These are phyloP conservation scores for Drosophila anceps DNA, from an alignment of 2,888 invertebrate species.

Conservation along the genomic window DNA sequence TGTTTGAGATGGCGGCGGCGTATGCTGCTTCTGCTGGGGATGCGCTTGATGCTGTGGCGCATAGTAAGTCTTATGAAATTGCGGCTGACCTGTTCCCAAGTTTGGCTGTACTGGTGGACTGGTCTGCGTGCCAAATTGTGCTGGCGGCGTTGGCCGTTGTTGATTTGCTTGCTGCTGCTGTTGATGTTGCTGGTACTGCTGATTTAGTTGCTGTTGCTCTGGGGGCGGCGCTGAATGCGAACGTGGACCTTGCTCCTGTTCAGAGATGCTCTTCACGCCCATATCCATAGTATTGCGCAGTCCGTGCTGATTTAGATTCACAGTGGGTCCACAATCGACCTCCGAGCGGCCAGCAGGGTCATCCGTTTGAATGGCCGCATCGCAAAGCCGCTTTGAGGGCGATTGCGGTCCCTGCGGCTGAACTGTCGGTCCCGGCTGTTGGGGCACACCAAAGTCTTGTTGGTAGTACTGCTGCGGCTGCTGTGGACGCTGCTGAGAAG, in stretches of 20 bases:
- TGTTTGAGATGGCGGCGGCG: slow-evolving; percentile 81
- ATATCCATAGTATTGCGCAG: slow-evolving; percentile 92
- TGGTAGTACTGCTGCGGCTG: slow-evolving; percentile 58
- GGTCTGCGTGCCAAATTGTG: slow-evolving; percentile 81
- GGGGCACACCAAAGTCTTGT: slow-evolving; percentile 48
- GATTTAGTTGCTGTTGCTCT: slow-evolving; percentile 81
- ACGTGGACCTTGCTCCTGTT: slow-evolving; percentile 87
- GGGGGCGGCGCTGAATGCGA: slow-evolving; percentile 93
- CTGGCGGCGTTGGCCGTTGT: slow-evolving; percentile 59
- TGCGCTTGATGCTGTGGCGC: slow-evolving; percentile 70
- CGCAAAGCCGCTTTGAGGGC: slow-evolving; percentile 83
- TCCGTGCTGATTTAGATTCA: slow-evolving; percentile 88
- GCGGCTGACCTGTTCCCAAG: slow-evolving; percentile 48
- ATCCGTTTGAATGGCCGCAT: slow-evolving; percentile 85
- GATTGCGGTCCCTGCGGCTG: slow-evolving; percentile 62
- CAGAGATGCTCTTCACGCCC: slow-evolving; percentile 88
- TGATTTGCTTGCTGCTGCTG: slow-evolving; percentile 64
- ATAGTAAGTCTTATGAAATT: slow-evolving; percentile 59
- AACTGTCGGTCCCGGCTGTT: slow-evolving; percentile 36
- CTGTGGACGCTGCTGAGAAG: slow-evolving; percentile 43
- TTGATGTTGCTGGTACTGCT: slow-evolving; percentile 61
- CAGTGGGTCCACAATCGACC: slow-evolving; percentile 74
- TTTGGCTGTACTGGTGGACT: slow-evolving; percentile 81
- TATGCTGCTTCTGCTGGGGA: slow-evolving; percentile 75
- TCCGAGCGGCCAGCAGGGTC: slow-evolving; percentile 75